A percentile compares a stretch with the other conserved stretches of the same genome.
phyloP scores from a whole-genome alignment of 2,797 vertebrate species.

The Bovichtus variegatus region DNA sequence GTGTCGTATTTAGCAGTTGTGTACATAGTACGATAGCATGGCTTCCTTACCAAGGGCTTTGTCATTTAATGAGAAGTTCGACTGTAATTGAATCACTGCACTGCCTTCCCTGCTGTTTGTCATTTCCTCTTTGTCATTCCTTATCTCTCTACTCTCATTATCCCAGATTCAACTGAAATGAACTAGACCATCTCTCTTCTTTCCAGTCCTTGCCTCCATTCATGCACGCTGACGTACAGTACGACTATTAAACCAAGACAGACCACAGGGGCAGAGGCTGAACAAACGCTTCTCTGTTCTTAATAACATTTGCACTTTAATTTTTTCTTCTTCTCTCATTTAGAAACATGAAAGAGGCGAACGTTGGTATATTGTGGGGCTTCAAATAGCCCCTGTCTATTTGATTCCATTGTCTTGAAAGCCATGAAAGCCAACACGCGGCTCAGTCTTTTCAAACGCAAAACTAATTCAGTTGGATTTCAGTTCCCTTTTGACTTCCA shows the following conservation, averaged over 20 bases:
- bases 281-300: constrained; percentile 59
- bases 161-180: constrained; percentile 59
- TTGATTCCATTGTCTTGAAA: constrained; percentile 65
- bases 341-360: constrained; percentile 66
- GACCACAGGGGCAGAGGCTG: constrained; percentile 22
- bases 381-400: constrained; percentile 65
- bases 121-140: constrained; percentile 64
- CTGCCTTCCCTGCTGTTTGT: constrained; percentile 61
- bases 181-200: constrained; percentile 55
- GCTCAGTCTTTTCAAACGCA: constrained; percentile 48
- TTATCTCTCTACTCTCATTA: constrained; percentile 71
- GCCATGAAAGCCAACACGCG: constrained; percentile 50
- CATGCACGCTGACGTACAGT: constrained; percentile 54
- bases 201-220: constrained; percentile 16
- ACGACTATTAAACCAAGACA: constrained; percentile 51
- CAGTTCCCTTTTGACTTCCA: constrained; percentile 44
- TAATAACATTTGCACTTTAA: constrained; percentile 57
- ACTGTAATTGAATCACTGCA: constrained; percentile 68
- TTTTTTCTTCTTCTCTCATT: constrained; percentile 51
- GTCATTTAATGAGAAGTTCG: constrained; percentile 71
- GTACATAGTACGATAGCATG: not conserved
- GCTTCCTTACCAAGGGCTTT: constrained; percentile 29
- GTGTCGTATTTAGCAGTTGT: constrained; percentile 17
- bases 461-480: constrained; percentile 60
- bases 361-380: constrained; percentile 51